Conservation (phyloP, 30 jellyfish, hydroid and myxozoan genomes). For the Aurelia aurita region DNA sequence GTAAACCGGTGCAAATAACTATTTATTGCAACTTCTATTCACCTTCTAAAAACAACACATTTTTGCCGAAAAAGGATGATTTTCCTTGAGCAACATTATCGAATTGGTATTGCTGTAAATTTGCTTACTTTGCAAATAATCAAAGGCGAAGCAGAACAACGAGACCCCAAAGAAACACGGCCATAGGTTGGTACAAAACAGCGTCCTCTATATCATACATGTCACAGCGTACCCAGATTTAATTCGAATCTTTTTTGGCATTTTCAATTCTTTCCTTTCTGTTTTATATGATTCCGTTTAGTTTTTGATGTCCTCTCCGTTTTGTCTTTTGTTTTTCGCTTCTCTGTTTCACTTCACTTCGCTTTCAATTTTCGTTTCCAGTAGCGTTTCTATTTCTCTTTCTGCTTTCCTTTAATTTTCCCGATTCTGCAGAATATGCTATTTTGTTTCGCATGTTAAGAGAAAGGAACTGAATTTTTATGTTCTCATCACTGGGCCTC, state of each 20-base stretch:
- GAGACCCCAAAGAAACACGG: too few relatives aligned
- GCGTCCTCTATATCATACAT: too few relatives aligned
- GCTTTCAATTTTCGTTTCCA: not conserved
- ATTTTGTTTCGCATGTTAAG: not conserved
- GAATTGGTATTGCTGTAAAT: too few relatives aligned
- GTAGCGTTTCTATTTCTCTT: not conserved
- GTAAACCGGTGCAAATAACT: too few relatives aligned
- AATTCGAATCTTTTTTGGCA: not conserved
- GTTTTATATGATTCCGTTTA: not conserved
- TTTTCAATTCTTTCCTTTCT: not conserved
- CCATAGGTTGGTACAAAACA: too few relatives aligned
- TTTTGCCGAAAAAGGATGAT: too few relatives aligned
- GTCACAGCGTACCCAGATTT: too few relatives aligned
- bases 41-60: too few relatives aligned
- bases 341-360: not conserved
- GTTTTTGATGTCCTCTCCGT: not conserved
- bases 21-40: too few relatives aligned
- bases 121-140: too few relatives aligned
- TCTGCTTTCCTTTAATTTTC: not conserved
- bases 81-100: too few relatives aligned
- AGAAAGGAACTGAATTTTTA: not conserved
- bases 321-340: not conserved
- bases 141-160: too few relatives aligned
- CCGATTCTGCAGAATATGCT: not conserved
- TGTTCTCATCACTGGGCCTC: not conserved